phyloP scores from a whole-genome alignment of 1,140 invertebrate species.

The Neodiprion fabricii region DNA sequence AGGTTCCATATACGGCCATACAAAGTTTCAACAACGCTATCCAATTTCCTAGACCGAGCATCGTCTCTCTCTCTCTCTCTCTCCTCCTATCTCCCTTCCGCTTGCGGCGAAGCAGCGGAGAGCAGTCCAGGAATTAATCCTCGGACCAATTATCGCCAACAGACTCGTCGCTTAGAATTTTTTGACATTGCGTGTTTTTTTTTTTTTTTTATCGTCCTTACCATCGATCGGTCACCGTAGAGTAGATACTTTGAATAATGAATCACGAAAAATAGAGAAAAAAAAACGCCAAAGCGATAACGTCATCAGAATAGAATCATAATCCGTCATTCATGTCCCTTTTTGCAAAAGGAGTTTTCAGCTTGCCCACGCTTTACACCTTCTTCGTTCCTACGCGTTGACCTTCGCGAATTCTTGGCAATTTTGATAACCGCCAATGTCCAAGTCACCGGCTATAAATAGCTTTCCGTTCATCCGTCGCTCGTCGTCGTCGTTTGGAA shows the following conservation, averaged over 20 bases:
- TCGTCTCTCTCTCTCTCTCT: conserved; percentile 14
- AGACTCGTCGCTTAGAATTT: too few species aligned
- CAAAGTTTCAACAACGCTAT: conserved; percentile 1
- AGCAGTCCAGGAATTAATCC: conserved; percentile 22
- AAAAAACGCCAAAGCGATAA: conserved; percentile 15
- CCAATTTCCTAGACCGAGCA: not conserved
- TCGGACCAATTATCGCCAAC: conserved; percentile 4
- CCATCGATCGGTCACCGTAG: too few species aligned
- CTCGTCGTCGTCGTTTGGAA: too few species aligned
- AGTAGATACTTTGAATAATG: conserved; percentile 31
- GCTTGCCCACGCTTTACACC: conserved; percentile 14
- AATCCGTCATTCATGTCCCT: conserved; percentile 9
- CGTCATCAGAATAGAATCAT: conserved; percentile 21
- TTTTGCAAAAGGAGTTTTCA: conserved; percentile 35
- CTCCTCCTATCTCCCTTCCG: conserved; percentile 22
- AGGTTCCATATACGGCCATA: not conserved
- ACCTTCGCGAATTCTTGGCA: too few species aligned
- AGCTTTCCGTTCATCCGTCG: too few species aligned
- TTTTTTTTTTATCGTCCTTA: conserved; percentile 28
- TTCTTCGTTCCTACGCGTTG: too few species aligned
- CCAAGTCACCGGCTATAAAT: too few species aligned
- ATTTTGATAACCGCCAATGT: too few species aligned
- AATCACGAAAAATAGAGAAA: conserved; percentile 26
- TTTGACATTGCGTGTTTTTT: too few species aligned
- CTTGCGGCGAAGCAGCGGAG: conserved; percentile 28